A percentile compares a stretch with the other conserved stretches of the same genome.
phyloP scores from a whole-genome alignment of 1,140 invertebrate genomes.

The Pomacea maculata region DNA sequence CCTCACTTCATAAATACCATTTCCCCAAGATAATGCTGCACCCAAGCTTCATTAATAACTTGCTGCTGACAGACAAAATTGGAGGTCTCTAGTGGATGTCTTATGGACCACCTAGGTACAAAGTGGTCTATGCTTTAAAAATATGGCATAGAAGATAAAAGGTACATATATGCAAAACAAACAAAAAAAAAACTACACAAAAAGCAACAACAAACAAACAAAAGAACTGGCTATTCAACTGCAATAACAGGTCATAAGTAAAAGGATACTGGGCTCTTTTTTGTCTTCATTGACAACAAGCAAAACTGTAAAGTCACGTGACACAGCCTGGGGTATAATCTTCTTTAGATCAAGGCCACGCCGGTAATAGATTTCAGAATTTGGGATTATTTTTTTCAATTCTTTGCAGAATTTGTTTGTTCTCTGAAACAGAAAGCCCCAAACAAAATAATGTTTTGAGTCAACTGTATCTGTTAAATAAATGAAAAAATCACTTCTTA shows the following conservation, averaged over 20 bases:
- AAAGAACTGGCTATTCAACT: neutral
- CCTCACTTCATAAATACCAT: no score
- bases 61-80: no score
- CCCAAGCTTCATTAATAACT: no score
- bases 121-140: no score
- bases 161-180: no score
- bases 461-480: neutral
- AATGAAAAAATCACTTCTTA: neutral
- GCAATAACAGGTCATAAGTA: neutral
- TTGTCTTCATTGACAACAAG: slow-evolving; percentile 93
- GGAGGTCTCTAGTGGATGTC: no score
- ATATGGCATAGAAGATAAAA: no score
- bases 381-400: slow-evolving; percentile 89
- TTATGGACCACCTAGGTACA: no score
- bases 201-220: no score
- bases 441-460: neutral
- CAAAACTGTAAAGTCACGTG: slow-evolving; percentile 86
- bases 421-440: slow-evolving; percentile 69
- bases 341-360: slow-evolving; percentile 91
- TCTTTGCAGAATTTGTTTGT: slow-evolving; percentile 94
- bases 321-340: slow-evolving; percentile 83
- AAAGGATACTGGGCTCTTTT: slow-evolving; percentile 81
- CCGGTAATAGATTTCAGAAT: slow-evolving; percentile 81
- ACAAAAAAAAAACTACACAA: no score
- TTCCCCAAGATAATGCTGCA: no score